Evolutionary conservation across 2,888 invertebrate genomes (phyloP), one percentile per base, ranked within the genome.

Genomic region (Andrena flavipes): DNA sequence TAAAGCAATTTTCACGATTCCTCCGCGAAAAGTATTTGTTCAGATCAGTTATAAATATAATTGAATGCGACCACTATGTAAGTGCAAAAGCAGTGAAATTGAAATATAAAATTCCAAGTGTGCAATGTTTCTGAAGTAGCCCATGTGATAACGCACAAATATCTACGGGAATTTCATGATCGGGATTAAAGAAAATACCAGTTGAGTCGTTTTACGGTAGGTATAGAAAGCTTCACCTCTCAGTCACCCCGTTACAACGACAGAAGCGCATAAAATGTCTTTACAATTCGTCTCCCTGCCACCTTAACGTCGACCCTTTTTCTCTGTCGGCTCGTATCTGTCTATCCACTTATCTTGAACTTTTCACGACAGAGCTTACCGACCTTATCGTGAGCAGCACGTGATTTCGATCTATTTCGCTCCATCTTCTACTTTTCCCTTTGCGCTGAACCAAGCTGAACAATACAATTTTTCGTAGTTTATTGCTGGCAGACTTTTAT

Each of bases 261-360:
- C 48, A 48, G 59, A 73, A 42, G 51, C 64, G 54, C 72, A 79
- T 73, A 68, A 81, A 76, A 73, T 73, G 79, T 79, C 81, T 79
- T 73, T 59, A 69, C 69, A 73, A 81, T 81, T 81, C 72, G 81
- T 81, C 81, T 74, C 69, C 8, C 7, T 69, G 49, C 70, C 82
- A 65, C 54, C 49, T 67, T 75, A 80, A 71, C 74, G 75, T 71
- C 70, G 48, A 56, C 35, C 49, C 75, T 82, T 80, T 79, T 68
- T 80, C 82, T 42, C 71, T 59, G 82, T 56, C 82, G 30, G 30
- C 51, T 42, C 62, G 56, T 48, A 75, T 80, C 82, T 62, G 62
- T 67, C 75, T 71, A 71, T 62, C 80, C 80, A 82, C 82, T 80
- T 82, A 80, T 82, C 80, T 80, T 63, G 16, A 75, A 80, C 82